Conservation (phyloP, 1,140 invertebrate genomes). For the Leptestheria dahalacensis region DNA sequence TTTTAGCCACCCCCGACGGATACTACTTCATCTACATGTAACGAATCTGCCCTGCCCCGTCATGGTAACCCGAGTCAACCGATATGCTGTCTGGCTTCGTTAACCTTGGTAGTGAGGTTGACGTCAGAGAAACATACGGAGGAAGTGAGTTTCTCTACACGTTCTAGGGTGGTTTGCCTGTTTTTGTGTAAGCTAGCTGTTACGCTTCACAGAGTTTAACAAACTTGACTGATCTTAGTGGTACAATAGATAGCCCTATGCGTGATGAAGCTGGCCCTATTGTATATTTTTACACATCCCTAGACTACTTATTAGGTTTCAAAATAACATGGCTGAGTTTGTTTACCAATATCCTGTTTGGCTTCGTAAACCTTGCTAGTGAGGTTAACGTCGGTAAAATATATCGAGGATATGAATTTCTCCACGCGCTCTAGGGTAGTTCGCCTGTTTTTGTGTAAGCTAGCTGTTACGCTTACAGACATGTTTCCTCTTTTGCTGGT, state of each 20-base stretch:
- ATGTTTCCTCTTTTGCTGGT: no score
- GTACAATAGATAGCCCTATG: no score
- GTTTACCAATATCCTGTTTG: constrained; percentile 5
- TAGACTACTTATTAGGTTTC: no score
- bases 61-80: no score
- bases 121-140: constrained; percentile 30
- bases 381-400: constrained; percentile 33
- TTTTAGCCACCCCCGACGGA: no score
- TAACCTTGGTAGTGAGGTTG: constrained; percentile 29
- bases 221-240: no score
- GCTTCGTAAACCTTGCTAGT: constrained; percentile 24
- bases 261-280: no score
- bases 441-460: constrained; percentile 29
- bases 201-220: no score
- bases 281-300: no score
- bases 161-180: constrained; percentile 32
- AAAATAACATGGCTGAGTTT: not conserved
- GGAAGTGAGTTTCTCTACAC: constrained; percentile 36
- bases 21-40: no score
- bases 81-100: constrained; percentile 8
- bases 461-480: no score
- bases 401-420: constrained; percentile 33
- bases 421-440: constrained; percentile 35
- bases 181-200: constrained; percentile 27
- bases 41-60: no score